Evolutionary conservation across 2,888 invertebrate species (phyloP).

Genomic region (Himalopsyche kuldschensis): DNA sequence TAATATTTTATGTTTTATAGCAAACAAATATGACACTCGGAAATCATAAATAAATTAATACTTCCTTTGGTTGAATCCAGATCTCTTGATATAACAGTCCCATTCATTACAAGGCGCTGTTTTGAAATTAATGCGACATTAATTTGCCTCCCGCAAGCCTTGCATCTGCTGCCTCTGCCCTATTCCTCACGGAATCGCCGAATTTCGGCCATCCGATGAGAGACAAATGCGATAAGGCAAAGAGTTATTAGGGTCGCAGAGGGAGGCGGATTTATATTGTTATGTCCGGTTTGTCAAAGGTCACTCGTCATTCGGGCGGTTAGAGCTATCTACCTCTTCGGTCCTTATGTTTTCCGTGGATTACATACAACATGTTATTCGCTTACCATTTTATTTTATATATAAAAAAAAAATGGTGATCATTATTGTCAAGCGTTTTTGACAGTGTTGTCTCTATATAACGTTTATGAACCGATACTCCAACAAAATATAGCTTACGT

Average conservation of each 20-base stretch:
- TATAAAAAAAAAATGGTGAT: no score
- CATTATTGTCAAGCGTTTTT: no score
- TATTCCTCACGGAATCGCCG: not conserved
- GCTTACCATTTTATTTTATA: no score
- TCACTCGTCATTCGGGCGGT: slow-evolving; percentile 15
- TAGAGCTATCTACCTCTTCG: not conserved
- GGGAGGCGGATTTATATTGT: slow-evolving; percentile 28
- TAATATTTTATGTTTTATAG: no score
- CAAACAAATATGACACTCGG: no score
- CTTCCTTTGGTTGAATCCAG: not conserved
- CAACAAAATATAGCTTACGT: no score
- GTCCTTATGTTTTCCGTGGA: not conserved
- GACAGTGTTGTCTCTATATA: no score
- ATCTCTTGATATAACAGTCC: not conserved
- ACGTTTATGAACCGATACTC: no score
- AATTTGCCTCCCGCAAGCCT: not conserved
- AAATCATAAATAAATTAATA: not conserved
- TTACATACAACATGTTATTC: not conserved
- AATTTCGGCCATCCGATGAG: not conserved
- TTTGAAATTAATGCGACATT: not conserved
- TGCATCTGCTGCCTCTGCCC: not conserved
- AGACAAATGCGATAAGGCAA: slow-evolving; percentile 28
- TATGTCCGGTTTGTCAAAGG: slow-evolving; percentile 24
- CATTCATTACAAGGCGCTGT: not conserved
- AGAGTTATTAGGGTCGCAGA: slow-evolving; percentile 29